A percentile compares a stretch with the other conserved stretches of the same genome.
phyloP scores from a whole-genome alignment of 2,797 vertebrate genomes.

The Mycteria americana region DNA sequence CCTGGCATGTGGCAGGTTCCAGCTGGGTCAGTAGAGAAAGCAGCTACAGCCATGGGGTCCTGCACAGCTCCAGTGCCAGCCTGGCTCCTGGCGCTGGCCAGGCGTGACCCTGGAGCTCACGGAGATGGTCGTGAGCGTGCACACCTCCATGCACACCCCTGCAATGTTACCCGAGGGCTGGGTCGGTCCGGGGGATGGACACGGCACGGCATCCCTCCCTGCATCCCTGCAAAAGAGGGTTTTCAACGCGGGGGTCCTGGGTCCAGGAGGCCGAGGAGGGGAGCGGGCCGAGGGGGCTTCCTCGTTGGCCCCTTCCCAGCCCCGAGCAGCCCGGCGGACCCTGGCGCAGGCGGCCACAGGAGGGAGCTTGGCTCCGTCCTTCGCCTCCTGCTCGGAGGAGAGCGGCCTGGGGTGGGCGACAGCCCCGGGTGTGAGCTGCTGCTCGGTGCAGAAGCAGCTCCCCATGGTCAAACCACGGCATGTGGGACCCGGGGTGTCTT shows the following conservation, averaged over 20 bases:
- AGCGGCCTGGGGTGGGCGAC: not conserved
- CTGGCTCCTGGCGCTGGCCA: rapidly evolving
- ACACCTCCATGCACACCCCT: rapidly evolving
- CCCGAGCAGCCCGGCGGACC: not conserved
- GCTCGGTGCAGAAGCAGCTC: not conserved
- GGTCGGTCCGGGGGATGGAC: rapidly evolving
- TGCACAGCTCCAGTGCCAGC: not conserved
- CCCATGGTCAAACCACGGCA: rapidly evolving
- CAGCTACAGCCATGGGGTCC: not conserved
- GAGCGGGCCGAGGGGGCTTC: rapidly evolving
- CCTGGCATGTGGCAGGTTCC: rapidly evolving
- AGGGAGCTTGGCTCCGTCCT: slow-evolving; percentile 57
- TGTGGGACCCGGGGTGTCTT: not conserved
- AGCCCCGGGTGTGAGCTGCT: not conserved
- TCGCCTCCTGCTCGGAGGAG: not conserved
- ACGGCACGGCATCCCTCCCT: not conserved
- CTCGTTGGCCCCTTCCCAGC: not conserved
- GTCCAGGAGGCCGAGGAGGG: not conserved
- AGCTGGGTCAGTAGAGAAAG: not conserved
- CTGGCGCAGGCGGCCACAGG: slow-evolving; percentile 35
- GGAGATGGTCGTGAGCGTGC: not conserved
- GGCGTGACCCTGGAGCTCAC: not conserved
- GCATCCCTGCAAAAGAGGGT: not conserved
- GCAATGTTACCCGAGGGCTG: rapidly evolving
- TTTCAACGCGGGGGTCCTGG: not conserved